Evolutionary conservation across 1,140 invertebrate genomes (phyloP).

Genomic region (Penaeus japonicus): DNA sequence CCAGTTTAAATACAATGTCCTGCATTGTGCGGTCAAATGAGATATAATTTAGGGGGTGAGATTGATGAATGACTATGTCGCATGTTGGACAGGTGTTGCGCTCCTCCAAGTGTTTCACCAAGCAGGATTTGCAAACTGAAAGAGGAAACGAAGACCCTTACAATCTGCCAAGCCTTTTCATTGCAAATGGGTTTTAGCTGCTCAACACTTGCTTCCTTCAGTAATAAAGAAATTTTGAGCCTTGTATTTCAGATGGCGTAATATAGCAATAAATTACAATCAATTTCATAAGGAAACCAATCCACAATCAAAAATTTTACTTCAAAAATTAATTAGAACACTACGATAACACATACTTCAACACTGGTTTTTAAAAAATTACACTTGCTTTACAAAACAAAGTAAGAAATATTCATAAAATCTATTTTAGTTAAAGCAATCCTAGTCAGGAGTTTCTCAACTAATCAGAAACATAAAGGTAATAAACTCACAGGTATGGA

Average conservation of each 20-base stretch:
- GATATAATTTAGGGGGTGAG: conserved; percentile 95
- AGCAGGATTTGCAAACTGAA: conserved; percentile 94
- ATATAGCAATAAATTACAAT: no score
- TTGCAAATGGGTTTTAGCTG: not conserved
- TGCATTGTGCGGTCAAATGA: conserved; percentile 98
- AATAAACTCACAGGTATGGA: conserved; percentile 89
- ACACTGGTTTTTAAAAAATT: no score
- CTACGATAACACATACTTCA: no score
- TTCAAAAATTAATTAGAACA: no score
- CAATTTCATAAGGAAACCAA: no score
- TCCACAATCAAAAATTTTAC: no score
- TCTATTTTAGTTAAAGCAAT: no score
- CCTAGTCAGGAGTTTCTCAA: not conserved
- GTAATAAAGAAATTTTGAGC: no score
- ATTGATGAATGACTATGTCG: conserved; percentile 96
- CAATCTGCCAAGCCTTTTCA: not conserved
- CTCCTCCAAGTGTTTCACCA: conserved; percentile 96
- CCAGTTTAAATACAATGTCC: conserved; percentile 97
- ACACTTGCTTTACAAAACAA: not conserved
- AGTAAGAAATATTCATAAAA: no score
- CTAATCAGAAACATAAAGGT: not conserved
- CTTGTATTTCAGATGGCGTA: no score
- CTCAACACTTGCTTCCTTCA: no score
- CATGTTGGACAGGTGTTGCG: conserved; percentile 97
- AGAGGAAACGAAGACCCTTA: conserved; percentile 48